These are phyloP conservation scores for Procambarus virginalis DNA, from an alignment of 1,140 invertebrate species.

Conservation along the genomic window DNA sequence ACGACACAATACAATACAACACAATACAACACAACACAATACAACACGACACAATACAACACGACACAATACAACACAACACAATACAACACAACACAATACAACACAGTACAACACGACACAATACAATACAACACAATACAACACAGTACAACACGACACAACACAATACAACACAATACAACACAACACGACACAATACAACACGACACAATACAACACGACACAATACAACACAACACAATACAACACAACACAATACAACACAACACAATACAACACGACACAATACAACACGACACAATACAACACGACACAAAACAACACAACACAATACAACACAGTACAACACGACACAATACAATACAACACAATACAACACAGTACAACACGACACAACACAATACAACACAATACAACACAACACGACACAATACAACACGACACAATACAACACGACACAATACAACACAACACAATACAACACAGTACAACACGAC, in stretches of 20 bases:
- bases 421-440: too few species aligned
- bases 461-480: not conserved
- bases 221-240: not conserved
- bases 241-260: slow-evolving; percentile 1
- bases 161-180: not conserved
- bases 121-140: not conserved
- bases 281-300: not conserved
- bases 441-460: too few species aligned
- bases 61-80: not conserved
- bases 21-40: not conserved
- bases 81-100: not conserved
- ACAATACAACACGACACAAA: not conserved
- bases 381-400: too few species aligned
- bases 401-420: too few species aligned
- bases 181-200: slow-evolving; percentile 1
- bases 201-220: slow-evolving; percentile 1
- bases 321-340: slow-evolving; percentile 1
- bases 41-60: not conserved
- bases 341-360: not conserved
- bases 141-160: not conserved
- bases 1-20: not conserved
- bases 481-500: not conserved
- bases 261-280: not conserved
- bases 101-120: not conserved
- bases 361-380: too few species aligned